These are phyloP conservation scores for Drosophila persimilis DNA, from an alignment of 1,140 invertebrate genomes.

Conservation along the genomic window DNA sequence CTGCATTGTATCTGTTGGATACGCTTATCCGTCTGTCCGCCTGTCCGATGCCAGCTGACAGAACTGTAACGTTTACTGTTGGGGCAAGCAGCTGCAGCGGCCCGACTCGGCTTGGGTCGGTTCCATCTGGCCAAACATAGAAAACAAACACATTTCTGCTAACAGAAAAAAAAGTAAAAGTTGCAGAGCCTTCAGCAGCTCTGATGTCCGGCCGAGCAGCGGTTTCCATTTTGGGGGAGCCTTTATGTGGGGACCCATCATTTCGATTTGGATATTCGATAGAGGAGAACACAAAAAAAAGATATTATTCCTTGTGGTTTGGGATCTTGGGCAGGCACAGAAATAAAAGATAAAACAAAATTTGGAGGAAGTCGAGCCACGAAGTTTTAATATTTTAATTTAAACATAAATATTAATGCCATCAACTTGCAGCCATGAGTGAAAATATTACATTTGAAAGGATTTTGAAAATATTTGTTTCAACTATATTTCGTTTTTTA, in stretches of 20 bases:
- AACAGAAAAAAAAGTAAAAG: conserved; percentile 43
- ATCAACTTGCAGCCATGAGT: too few relatives aligned
- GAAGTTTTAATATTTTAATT: too few relatives aligned
- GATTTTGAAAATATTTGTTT: too few relatives aligned
- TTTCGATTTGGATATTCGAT: neutral
- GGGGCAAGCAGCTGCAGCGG: conserved; percentile 66
- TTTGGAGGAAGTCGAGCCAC: too few relatives aligned
- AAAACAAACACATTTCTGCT: conserved; percentile 57
- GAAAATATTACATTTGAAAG: too few relatives aligned
- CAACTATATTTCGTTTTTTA: too few relatives aligned
- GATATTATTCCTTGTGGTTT: neutral
- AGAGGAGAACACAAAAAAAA: neutral
- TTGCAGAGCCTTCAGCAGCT: neutral
- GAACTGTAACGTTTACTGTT: conserved; percentile 65
- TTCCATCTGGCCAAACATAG: conserved; percentile 75
- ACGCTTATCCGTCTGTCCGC: conserved; percentile 26
- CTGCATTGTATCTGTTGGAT: conserved; percentile 58
- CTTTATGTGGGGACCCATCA: neutral
- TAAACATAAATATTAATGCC: too few relatives aligned
- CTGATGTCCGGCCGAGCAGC: neutral
- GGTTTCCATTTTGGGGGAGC: neutral
- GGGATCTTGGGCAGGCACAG: too few relatives aligned
- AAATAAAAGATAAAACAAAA: too few relatives aligned
- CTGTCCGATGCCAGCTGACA: conserved; percentile 40
- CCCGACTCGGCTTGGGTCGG: conserved; percentile 38